Evolutionary conservation across 2,113 vertebrate genomes (phyloP).

Genomic region (Aspiorhynchus laticeps): DNA sequence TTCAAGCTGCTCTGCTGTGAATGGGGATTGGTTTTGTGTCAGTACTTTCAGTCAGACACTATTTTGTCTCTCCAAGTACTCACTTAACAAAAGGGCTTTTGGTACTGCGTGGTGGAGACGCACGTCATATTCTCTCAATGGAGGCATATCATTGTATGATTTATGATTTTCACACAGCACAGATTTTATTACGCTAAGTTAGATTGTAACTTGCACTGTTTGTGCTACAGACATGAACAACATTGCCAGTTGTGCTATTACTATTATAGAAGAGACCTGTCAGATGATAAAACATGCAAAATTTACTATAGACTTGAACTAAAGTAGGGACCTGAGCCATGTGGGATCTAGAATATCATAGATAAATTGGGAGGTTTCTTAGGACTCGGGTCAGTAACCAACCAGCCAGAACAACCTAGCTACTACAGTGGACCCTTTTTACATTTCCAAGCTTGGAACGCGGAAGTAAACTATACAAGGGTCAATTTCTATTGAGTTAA

Average conservation of each 20-base stretch:
- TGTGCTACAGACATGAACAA: not conserved
- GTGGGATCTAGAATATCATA: not conserved
- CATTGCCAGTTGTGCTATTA: not conserved
- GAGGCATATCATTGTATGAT: not conserved
- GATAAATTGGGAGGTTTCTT: not conserved
- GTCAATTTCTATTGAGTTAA: not conserved
- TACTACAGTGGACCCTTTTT: not conserved
- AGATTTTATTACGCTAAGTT: not conserved
- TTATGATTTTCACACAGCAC: not conserved
- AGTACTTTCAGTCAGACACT: slow-evolving; percentile 63
- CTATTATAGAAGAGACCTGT: not conserved
- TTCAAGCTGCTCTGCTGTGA: not conserved
- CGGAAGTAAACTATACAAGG: not conserved
- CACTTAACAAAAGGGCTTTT: slow-evolving; percentile 73
- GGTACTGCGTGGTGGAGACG: slow-evolving; percentile 68
- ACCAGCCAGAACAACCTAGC: not conserved
- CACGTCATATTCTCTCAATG: slow-evolving; percentile 63
- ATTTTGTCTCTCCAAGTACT: slow-evolving; percentile 72
- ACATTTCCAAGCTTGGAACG: not conserved
- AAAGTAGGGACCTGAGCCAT: no score
- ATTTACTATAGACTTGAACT: not conserved
- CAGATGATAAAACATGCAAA: not conserved
- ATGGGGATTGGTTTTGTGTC: slow-evolving; percentile 41
- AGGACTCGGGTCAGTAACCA: not conserved
- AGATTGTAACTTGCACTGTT: not conserved